phyloP scores from a whole-genome alignment of 2,113 vertebrate genomes.

The Microtus montanus region DNA sequence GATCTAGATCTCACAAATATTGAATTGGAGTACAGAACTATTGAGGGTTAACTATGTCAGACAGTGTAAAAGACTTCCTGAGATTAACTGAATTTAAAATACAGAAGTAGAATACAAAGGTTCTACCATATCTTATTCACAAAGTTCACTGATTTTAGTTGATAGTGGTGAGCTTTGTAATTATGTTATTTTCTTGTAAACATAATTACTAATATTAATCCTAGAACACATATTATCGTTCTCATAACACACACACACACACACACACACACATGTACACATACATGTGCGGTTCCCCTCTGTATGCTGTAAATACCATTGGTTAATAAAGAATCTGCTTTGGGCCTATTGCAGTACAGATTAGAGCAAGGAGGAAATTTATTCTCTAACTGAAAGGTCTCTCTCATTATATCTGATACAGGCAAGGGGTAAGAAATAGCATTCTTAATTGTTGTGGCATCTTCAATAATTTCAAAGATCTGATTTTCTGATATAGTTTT shows the following conservation, averaged over 20 bases:
- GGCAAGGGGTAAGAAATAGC: fast-evolving
- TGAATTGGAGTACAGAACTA: neutral
- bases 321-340: too few relatives aligned
- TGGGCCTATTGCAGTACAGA: too few relatives aligned
- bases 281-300: neutral
- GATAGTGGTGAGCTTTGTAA: neutral
- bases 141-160: neutral
- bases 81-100: neutral
- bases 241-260: too few relatives aligned
- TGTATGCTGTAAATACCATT: too few relatives aligned
- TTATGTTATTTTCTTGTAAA: neutral
- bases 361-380: too few relatives aligned
- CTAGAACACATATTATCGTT: neutral
- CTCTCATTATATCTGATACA: too few relatives aligned
- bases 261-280: neutral
- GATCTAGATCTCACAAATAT: neutral
- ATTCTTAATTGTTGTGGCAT: neutral
- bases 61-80: neutral
- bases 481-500: neutral
- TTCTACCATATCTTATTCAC: neutral
- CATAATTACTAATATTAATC: neutral
- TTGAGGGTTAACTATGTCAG: neutral
- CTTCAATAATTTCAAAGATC: neutral
- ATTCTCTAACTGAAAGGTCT: too few relatives aligned
- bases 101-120: neutral